Conservation (phyloP, 2,797 vertebrate species). For the Ctenopoma kingsleyae region DNA sequence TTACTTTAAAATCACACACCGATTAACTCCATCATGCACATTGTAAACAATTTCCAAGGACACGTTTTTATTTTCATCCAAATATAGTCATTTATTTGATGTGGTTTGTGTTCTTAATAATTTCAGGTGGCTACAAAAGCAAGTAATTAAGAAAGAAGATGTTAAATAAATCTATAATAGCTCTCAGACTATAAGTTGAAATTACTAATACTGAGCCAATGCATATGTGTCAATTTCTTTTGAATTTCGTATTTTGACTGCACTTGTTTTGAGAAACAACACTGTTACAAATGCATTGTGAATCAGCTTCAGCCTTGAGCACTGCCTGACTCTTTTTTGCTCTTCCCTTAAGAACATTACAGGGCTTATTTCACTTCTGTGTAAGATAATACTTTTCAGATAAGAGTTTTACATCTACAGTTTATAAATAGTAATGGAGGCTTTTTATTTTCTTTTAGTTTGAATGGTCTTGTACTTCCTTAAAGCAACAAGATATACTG, state of each 20-base stretch:
- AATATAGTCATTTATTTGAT: constrained; percentile 25
- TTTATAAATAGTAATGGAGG: constrained; percentile 30
- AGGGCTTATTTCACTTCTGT: constrained; percentile 52
- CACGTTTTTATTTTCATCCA: not conserved
- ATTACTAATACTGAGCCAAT: constrained; percentile 60
- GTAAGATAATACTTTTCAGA: constrained; percentile 47
- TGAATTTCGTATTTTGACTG: constrained; percentile 17
- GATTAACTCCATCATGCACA: constrained; percentile 9
- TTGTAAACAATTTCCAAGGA: constrained; percentile 23
- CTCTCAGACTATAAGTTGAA: constrained; percentile 30
- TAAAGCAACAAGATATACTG: constrained; percentile 45
- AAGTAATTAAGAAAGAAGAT: constrained; percentile 1
- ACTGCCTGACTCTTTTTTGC: constrained; percentile 60
- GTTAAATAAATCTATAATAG: constrained; percentile 22
- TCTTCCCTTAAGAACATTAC: constrained; percentile 46
- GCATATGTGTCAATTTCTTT: constrained; percentile 34
- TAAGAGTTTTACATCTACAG: constrained; percentile 37
- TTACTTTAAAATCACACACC: constrained; percentile 23
- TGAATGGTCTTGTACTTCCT: constrained; percentile 42
- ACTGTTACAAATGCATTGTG: constrained; percentile 44
- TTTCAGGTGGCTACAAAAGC: constrained; percentile 24
- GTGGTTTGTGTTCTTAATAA: constrained; percentile 27
- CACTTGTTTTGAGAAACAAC: constrained; percentile 38
- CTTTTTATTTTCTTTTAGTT: constrained; percentile 43
- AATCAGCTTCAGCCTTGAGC: constrained; percentile 55